Percentiles rank a stretch among this genome's conserved stretches.
Evolutionary conservation across 2,113 vertebrate genomes (phyloP).

Genomic region (Synodontis membranacea): DNA sequence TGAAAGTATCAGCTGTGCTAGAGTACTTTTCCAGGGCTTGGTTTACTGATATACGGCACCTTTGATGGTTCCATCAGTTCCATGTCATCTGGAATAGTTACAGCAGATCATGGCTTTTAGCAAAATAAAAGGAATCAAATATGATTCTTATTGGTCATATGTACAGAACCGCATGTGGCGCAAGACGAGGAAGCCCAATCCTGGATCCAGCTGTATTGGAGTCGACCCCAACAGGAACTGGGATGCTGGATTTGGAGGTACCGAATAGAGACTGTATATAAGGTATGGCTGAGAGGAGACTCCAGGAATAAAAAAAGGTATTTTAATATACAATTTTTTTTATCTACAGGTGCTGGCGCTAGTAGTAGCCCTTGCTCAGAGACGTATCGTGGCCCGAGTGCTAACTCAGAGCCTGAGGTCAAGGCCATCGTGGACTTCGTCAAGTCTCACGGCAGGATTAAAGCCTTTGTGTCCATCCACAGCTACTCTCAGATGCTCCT

Average conservation of each 20-base stretch:
- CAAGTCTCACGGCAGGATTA: slow-evolving; percentile 80
- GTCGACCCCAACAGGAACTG: slow-evolving; percentile 93
- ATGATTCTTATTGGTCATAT: not conserved
- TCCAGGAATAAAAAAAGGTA: not conserved
- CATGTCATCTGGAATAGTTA: not conserved
- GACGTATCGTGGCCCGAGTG: slow-evolving; percentile 77
- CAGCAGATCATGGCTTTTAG: not conserved
- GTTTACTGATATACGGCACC: not conserved
- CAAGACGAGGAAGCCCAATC: slow-evolving; percentile 84
- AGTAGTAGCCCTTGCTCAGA: slow-evolving; percentile 81
- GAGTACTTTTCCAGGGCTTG: not conserved
- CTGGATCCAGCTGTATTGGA: slow-evolving; percentile 72
- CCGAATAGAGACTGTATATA: not conserved
- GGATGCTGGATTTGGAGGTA: slow-evolving; percentile 87
- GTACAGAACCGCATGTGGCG: slow-evolving; percentile 88
- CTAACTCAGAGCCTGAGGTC: slow-evolving; percentile 88
- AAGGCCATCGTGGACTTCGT: slow-evolving; percentile 93
- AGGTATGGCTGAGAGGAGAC: not conserved
- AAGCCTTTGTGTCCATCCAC: slow-evolving; percentile 92
- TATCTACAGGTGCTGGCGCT: slow-evolving; percentile 74
- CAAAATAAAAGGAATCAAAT: not conserved
- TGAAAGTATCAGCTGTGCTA: not conserved
- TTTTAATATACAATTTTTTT: not conserved
- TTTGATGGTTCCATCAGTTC: not conserved
- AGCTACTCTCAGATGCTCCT: slow-evolving; percentile 95